Base-by-base conservation (phyloP, 35 echinoderm and acorn worm species). In the Acanthaster planci region DNA sequence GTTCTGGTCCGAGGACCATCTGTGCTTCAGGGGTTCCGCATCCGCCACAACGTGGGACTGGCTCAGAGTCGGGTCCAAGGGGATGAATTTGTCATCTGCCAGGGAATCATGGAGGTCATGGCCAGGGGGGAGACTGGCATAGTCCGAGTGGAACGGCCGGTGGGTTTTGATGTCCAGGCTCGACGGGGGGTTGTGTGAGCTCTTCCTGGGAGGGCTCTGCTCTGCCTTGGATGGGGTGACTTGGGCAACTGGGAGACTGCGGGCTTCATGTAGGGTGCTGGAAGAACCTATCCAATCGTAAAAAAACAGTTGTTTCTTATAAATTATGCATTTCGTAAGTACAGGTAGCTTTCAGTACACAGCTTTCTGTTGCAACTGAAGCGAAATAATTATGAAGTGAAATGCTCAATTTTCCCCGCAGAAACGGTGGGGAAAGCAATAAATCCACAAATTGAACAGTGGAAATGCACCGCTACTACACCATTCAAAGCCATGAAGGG, bases 161-260 rank as follows among this genome's bases (percentile, higher is more conserved):
- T 30, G 30, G 31, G 15, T 18, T 39, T 12, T 77, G 39, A 39
- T 77, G 39, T 37, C 32, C 38, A 52, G 40, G 39, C 16, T 17
- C 8, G 81, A 32, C 51, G 38, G 81, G 35, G n/a, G 81, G 37
- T 34, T 51, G 53, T 59, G 81, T 34, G 23, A 37, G 52, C 26
- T 72, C 34, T 34, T 72, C 34, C 64, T 26, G 64, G 64, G 64
- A 0, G 64, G 34, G 34, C 64, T 72, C 64, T 59, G 56, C 19
- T 72, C 26, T 19, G 64, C 64, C 15, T 72, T 72, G 23, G 64
- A 72, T 2, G 64, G 64, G 64, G 64, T 72, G 52, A 83, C 81
- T 18, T 83, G 81, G 34, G 81, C 81, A 18, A 83, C 81, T 21
- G 81, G 81, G 12, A 51, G 81, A 53, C 37, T 83, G 32, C 81